Percentiles rank a stretch among this genome's conserved stretches.
Conservation (phyloP, 2,888 invertebrate species). For the Drosophila testacea region DNA sequence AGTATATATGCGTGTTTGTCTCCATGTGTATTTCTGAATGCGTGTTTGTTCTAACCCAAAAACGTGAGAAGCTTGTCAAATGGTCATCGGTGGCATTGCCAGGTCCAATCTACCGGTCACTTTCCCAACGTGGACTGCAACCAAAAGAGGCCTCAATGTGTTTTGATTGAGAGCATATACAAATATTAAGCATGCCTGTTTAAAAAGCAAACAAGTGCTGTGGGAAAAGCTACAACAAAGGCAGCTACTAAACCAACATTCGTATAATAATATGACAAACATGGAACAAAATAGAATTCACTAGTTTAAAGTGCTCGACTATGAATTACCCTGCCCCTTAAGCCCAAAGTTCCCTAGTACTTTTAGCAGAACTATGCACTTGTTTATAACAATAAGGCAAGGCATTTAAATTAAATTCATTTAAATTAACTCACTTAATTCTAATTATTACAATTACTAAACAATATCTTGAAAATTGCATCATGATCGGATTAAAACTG, state of each 20-base stretch:
- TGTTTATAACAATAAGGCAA: too few species aligned
- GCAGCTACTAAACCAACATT: neutral
- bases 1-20: neutral
- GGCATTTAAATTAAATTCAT: too few species aligned
- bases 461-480: too few species aligned
- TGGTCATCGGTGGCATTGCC: conserved; percentile 24
- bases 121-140: conserved; percentile 18
- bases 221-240: conserved; percentile 8
- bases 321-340: too few species aligned
- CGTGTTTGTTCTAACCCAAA: conserved; percentile 25
- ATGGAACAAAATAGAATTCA: neutral
- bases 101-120: conserved; percentile 4
- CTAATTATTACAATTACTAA: too few species aligned
- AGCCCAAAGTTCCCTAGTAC: too few species aligned
- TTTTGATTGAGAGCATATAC: conserved; percentile 41
- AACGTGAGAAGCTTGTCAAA: conserved; percentile 64
- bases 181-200: conserved; percentile 62
- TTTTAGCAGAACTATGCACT: too few species aligned
- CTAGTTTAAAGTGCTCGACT: too few species aligned
- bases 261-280: conserved; percentile 1
- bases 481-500: too few species aligned
- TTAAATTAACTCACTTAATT: too few species aligned
- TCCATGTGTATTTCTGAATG: conserved; percentile 2
- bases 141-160: neutral
- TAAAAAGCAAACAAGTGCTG: conserved; percentile 29